Evolutionary conservation across 2,113 vertebrate species (phyloP).

Genomic region (Saimiri boliviensis): DNA sequence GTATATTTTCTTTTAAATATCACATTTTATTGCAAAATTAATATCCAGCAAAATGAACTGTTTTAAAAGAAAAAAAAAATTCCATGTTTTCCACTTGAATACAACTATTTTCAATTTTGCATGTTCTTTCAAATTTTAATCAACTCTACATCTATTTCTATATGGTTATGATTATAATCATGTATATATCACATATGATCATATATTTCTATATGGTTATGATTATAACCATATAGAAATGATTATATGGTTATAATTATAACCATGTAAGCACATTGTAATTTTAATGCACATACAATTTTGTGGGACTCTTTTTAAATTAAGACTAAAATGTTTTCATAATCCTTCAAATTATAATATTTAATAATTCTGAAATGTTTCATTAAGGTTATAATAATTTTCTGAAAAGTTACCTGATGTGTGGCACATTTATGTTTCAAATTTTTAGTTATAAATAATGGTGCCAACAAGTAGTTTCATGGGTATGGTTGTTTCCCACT

Average conservation of each 20-base stretch:
- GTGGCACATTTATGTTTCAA: neutral
- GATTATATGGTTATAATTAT: no score
- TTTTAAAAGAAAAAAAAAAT: neutral
- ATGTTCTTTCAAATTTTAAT: slow-evolving; percentile 11
- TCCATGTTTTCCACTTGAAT: neutral
- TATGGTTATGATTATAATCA: neutral
- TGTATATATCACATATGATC: no score
- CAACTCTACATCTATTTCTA: neutral
- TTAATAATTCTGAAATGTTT: slow-evolving; percentile 37
- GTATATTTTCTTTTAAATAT: slow-evolving; percentile 31
- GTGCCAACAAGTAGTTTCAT: neutral
- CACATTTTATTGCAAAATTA: slow-evolving; percentile 39
- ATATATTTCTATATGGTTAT: no score
- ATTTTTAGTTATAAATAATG: neutral
- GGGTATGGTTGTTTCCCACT: neutral
- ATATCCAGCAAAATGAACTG: neutral
- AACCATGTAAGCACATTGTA: neutral
- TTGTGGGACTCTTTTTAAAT: neutral
- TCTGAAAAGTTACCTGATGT: slow-evolving; percentile 6
- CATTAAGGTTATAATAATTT: neutral
- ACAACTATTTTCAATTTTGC: slow-evolving; percentile 29
- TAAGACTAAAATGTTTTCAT: slow-evolving; percentile 30
- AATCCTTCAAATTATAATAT: slow-evolving; percentile 11
- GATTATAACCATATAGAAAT: no score
- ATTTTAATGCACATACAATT: neutral